Conservation (phyloP, 2,113 vertebrate species). For the Eulemur macaco region DNA sequence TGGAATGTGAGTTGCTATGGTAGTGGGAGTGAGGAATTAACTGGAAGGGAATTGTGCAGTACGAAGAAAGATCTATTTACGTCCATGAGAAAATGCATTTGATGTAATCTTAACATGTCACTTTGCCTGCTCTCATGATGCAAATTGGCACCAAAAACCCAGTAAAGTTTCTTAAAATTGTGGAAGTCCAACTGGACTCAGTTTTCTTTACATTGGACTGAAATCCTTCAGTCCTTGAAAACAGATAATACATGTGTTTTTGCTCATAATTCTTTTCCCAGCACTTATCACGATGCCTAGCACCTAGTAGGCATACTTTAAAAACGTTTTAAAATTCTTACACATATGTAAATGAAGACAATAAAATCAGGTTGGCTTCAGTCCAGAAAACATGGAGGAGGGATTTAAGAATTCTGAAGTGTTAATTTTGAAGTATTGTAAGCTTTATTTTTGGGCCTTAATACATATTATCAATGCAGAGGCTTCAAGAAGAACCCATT, state of each 20-base stretch:
- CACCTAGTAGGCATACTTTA: background rate
- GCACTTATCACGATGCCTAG: background rate
- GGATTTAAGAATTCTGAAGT: slow-evolving; percentile 12
- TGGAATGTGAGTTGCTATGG: background rate
- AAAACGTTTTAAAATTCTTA: background rate
- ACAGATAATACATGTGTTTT: slow-evolving; percentile 9
- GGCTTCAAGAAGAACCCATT: slow-evolving; percentile 2
- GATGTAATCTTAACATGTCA: background rate
- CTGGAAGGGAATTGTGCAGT: background rate
- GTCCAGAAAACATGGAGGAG: background rate
- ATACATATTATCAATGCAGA: background rate
- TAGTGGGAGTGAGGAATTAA: background rate
- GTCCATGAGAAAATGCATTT: slow-evolving; percentile 20
- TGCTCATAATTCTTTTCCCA: slow-evolving; percentile 17
- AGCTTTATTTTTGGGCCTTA: background rate
- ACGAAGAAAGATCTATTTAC: slow-evolving; percentile 22
- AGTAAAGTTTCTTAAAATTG: background rate
- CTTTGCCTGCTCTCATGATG: background rate
- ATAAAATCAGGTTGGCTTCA: background rate
- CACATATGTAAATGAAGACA: background rate
- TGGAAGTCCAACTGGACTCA: background rate
- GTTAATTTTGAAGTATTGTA: background rate
- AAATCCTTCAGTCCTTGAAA: slow-evolving; percentile 10
- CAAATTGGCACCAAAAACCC: background rate
- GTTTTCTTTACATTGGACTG: slow-evolving; percentile 2